These are phyloP conservation scores for Cyrtonyx montezumae DNA, from an alignment of 2,113 vertebrate species.

Conservation along the genomic window DNA sequence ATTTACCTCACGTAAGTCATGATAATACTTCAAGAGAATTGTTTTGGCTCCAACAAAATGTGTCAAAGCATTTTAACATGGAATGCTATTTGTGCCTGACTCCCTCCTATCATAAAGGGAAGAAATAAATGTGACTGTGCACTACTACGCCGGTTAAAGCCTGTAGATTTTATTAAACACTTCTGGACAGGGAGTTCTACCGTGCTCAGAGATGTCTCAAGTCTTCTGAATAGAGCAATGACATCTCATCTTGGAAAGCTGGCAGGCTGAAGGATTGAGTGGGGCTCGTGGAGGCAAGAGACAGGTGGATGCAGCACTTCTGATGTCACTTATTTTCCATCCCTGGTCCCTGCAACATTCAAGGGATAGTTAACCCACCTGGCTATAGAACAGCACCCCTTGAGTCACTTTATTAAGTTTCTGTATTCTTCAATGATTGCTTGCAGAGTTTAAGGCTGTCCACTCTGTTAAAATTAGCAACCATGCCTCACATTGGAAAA, in stretches of 20 bases:
- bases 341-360: not conserved
- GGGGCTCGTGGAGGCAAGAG: not conserved
- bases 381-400: not conserved
- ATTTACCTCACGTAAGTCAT: slow-evolving; percentile 57
- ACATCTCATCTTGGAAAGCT: not conserved
- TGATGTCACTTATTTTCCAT: not conserved
- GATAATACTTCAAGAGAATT: slow-evolving; percentile 45
- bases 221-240: not conserved
- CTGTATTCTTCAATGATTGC: not conserved
- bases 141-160: not conserved
- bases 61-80: slow-evolving; percentile 31
- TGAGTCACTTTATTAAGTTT: not conserved
- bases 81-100: not conserved
- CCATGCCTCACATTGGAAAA: not conserved
- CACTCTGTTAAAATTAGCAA: slow-evolving; percentile 18
- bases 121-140: not conserved
- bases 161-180: not conserved
- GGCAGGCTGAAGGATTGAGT: not conserved
- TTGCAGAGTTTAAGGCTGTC: not conserved
- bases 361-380: not conserved
- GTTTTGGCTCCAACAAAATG: slow-evolving; percentile 29
- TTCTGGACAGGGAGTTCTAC: not conserved
- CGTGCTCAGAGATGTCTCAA: not conserved
- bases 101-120: not conserved
- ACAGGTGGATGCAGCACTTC: not conserved